Base-by-base conservation (phyloP, 2,888 invertebrate genomes). In the Hemaris fuciformis region DNA sequence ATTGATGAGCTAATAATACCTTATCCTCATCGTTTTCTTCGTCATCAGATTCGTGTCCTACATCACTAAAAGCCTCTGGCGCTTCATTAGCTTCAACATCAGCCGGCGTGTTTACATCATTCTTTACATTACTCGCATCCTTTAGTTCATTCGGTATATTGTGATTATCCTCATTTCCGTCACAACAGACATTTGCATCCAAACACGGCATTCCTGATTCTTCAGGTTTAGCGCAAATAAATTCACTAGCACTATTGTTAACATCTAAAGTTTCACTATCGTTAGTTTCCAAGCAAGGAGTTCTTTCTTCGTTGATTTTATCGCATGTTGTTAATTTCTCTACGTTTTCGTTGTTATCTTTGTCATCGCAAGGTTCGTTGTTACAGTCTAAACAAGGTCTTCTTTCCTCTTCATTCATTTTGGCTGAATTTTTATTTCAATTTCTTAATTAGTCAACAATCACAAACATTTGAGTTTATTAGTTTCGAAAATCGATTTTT, bases 321-420 rank as follows among this genome's bases (percentile, higher is more conserved):
- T 20, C 53, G 18, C 53, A 20, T 18, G 7, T 31, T 31, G 18
- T 8, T 18, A n/a, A n/a, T n/a, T 45, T 45, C 13, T 53, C 31
- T 53, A 53, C 8, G 10, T 53, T 53, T n/a, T 53, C 53, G 15
- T 53, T 31, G 53, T 27, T 31, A 10, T 53, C 53, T 31, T 53
- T 27, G 15, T 31, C 53, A 8, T 53, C 53, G 8, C 7, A 18
- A n/a, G 3, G 27, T 27, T 53, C 53, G 31, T 20, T 53, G 31
- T 27, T 22, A 2, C 10, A 2, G 18, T 64, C 64, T 42, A 80
- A 70, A 72, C 78, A 80, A 27, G 75, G 74, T 63, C 74, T 67
- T 46, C 76, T 78, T 78, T 84, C 81, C 38, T 85, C 87, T 57
- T 84, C 85, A 66, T 75, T 80, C 89, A 90, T 89, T 74, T 68